phyloP scores from a whole-genome alignment of 1,140 invertebrate genomes.

The Macrobrachium nipponense region DNA sequence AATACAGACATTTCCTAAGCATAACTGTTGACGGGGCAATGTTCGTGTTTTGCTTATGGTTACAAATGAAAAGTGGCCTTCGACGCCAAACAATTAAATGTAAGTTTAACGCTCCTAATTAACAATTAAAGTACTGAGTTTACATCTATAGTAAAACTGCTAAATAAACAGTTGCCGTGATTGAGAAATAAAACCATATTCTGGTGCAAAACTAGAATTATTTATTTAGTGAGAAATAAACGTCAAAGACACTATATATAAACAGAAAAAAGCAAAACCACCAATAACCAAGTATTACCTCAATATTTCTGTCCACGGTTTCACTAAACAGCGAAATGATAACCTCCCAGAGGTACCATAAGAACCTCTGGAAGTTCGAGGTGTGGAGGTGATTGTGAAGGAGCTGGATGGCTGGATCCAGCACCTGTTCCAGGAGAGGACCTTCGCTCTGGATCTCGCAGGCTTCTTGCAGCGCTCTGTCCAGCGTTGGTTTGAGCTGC shows the following conservation, averaged over 20 bases:
- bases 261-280: background rate
- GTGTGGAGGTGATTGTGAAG: constrained; percentile 30
- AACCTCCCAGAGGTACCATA: constrained; percentile 47
- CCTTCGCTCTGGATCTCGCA: constrained; percentile 40
- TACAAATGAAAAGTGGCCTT: too few relatives aligned
- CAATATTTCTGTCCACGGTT: constrained; percentile 31
- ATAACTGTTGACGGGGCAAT: too few relatives aligned
- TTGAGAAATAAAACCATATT: too few relatives aligned
- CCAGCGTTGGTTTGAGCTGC: constrained; percentile 46
- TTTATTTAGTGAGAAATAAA: background rate
- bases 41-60: too few relatives aligned
- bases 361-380: constrained; percentile 49
- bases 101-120: too few relatives aligned
- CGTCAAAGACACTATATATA: background rate
- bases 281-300: constrained; percentile 10
- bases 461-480: constrained; percentile 45
- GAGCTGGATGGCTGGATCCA: constrained; percentile 52
- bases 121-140: too few relatives aligned
- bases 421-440: constrained; percentile 34
- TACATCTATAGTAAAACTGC: too few relatives aligned
- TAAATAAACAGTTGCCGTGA: too few relatives aligned
- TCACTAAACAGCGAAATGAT: constrained; percentile 25
- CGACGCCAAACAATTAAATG: too few relatives aligned
- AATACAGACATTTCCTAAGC: background rate
- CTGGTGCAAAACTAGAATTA: too few relatives aligned